These are phyloP conservation scores for Kryptopterus vitreolus DNA, from an alignment of 2,797 vertebrate species.

Conservation along the genomic window DNA sequence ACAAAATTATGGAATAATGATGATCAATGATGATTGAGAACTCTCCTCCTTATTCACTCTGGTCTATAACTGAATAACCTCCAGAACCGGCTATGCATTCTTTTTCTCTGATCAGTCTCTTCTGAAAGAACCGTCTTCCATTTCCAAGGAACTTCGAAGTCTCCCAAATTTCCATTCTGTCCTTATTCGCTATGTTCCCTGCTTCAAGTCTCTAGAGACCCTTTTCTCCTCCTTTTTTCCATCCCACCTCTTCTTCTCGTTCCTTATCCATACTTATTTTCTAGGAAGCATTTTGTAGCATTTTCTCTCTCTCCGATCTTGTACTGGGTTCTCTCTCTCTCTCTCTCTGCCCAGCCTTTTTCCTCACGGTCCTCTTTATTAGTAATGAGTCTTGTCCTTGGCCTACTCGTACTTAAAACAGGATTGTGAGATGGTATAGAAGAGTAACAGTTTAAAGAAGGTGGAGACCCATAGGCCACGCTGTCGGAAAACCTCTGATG, in stretches of 20 bases:
- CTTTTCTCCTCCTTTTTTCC: not conserved
- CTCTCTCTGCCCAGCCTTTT: not conserved
- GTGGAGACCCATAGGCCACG: conserved; percentile 22
- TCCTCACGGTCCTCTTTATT: not conserved
- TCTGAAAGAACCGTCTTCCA: not conserved
- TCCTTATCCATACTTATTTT: not conserved
- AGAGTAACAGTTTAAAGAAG: conserved; percentile 9
- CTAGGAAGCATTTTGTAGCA: not conserved
- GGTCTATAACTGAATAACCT: not conserved
- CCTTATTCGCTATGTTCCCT: not conserved
- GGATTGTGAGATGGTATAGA: not conserved
- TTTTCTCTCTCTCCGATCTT: conserved; percentile 2
- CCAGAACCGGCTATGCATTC: conserved; percentile 6
- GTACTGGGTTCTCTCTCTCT: conserved; percentile 17
- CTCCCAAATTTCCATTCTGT: not conserved
- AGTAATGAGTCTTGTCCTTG: conserved; percentile 62
- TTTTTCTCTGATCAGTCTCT: conserved; percentile 15
- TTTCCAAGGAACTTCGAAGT: not conserved
- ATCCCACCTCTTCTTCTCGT: not conserved
- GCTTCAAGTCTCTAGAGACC: not conserved
- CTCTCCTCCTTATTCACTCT: not conserved
- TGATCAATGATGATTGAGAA: not conserved
- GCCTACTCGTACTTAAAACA: conserved; percentile 80
- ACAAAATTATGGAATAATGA: not conserved
- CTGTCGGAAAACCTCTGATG: conserved; percentile 34